A percentile compares a stretch with the other conserved stretches of the same genome.
Evolutionary conservation across 2,113 vertebrate genomes (phyloP).

Genomic region (Psilopogon haemacephalus): DNA sequence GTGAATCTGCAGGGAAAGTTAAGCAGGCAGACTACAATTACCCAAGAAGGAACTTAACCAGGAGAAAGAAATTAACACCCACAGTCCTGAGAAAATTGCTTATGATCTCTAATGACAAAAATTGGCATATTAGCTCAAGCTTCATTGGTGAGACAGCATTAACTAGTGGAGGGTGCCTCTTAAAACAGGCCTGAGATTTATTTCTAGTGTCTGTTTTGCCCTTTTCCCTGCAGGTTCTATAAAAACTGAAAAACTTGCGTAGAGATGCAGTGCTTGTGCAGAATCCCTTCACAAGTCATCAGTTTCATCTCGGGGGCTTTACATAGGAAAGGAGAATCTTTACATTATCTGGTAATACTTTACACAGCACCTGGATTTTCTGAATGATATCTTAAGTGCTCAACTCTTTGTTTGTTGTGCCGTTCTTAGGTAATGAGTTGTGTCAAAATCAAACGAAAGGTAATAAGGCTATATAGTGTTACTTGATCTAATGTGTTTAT

Average conservation of each 20-base stretch:
- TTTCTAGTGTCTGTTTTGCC: neutral
- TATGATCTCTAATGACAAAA: conserved; percentile 28
- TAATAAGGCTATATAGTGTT: neutral
- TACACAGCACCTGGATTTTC: neutral
- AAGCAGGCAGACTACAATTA: conserved; percentile 25
- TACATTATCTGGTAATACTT: neutral
- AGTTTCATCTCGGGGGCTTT: neutral
- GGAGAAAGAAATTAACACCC: conserved; percentile 57
- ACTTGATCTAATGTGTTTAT: neutral
- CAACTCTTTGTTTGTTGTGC: neutral
- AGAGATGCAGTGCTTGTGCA: fast-evolving
- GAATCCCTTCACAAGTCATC: neutral
- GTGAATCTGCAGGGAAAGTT: conserved; percentile 18
- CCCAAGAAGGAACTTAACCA: neutral
- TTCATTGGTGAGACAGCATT: neutral
- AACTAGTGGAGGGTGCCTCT: neutral
- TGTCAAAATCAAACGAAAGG: neutral
- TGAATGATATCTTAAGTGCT: neutral
- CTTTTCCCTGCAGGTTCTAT: neutral
- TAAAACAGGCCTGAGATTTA: neutral
- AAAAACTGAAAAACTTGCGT: neutral
- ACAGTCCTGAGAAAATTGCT: conserved; percentile 52
- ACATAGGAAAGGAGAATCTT: neutral
- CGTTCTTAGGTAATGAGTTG: neutral
- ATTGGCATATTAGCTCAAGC: neutral